These are phyloP conservation scores for Galerucella nymphaeae DNA, from an alignment of 2,888 invertebrate genomes.

Conservation along the genomic window DNA sequence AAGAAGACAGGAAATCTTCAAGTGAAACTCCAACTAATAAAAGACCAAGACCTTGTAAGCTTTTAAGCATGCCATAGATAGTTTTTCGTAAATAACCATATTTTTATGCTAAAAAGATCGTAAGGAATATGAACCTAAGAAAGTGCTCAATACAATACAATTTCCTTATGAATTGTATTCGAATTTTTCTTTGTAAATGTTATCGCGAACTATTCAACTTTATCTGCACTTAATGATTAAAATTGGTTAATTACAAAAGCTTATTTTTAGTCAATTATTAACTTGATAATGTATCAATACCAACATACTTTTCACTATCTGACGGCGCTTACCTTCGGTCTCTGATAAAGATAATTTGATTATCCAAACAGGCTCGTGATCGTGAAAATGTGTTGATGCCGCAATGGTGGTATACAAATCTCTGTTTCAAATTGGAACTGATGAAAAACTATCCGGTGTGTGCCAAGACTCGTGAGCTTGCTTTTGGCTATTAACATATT, in stretches of 20 bases:
- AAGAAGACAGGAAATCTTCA: conserved; percentile 74
- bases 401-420: neutral
- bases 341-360: neutral
- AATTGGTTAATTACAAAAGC: conserved; percentile 19
- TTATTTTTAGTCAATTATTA: conserved; percentile 43
- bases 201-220: neutral
- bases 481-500: conserved; percentile 37
- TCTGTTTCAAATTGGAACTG: conserved; percentile 32
- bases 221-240: neutral
- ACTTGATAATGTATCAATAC: neutral
- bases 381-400: neutral
- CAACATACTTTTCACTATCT: too few species aligned
- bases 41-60: conserved; percentile 80
- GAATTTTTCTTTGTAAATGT: too few species aligned
- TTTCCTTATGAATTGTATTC: too few species aligned
- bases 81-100: conserved; percentile 7
- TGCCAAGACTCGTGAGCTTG: conserved; percentile 65
- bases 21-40: conserved; percentile 69
- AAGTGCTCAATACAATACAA: too few species aligned
- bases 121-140: too few species aligned
- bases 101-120: neutral
- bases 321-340: neutral
- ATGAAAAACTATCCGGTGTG: conserved; percentile 55
- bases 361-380: too few species aligned
- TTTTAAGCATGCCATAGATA: conserved; percentile 33